Evolutionary conservation across 2,797 vertebrate genomes (phyloP).

Genomic region (Enteromius anoplus): DNA sequence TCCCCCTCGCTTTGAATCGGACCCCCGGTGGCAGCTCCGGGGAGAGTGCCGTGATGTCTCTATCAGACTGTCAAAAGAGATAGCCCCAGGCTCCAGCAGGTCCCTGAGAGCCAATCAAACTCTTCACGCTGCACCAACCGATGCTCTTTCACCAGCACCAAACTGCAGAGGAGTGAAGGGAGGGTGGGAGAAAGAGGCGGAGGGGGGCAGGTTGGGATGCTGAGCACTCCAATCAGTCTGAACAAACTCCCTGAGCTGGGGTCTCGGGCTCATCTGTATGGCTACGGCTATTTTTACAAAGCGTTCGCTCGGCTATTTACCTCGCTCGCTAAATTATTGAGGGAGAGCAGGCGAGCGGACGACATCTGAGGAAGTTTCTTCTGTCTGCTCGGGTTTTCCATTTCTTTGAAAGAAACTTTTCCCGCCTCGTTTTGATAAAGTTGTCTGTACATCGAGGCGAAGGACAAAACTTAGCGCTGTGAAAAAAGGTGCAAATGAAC

Average conservation of each 20-base stretch:
- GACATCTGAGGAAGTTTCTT: conserved; percentile 24
- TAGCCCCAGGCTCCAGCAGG: conserved; percentile 80
- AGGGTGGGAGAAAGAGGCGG: conserved; percentile 4
- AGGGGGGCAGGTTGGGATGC: conserved; percentile 64
- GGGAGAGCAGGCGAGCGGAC: conserved; percentile 20
- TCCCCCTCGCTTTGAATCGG: conserved; percentile 84
- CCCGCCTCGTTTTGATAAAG: conserved; percentile 5
- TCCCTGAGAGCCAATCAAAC: conserved; percentile 86
- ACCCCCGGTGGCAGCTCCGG: conserved; percentile 83
- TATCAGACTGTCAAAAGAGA: conserved; percentile 87
- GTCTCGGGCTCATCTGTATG: conserved; percentile 63
- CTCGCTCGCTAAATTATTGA: conserved; percentile 25
- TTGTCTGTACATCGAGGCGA: neutral
- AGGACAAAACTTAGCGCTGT: neutral
- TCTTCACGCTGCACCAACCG: conserved; percentile 80
- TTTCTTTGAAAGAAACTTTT: conserved; percentile 39
- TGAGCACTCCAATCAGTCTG: conserved; percentile 69
- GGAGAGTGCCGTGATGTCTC: conserved; percentile 85
- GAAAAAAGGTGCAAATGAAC: conserved; percentile 12
- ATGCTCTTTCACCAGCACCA: conserved; percentile 81
- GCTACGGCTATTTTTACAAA: conserved; percentile 63
- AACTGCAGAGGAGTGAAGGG: conserved; percentile 66
- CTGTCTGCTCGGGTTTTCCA: conserved; percentile 29
- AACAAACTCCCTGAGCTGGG: conserved; percentile 70
- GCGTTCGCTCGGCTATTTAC: conserved; percentile 46